phyloP scores from a whole-genome alignment of 30 jellyfish, hydroid and myxozoan genomes.

The Mastigias papua region DNA sequence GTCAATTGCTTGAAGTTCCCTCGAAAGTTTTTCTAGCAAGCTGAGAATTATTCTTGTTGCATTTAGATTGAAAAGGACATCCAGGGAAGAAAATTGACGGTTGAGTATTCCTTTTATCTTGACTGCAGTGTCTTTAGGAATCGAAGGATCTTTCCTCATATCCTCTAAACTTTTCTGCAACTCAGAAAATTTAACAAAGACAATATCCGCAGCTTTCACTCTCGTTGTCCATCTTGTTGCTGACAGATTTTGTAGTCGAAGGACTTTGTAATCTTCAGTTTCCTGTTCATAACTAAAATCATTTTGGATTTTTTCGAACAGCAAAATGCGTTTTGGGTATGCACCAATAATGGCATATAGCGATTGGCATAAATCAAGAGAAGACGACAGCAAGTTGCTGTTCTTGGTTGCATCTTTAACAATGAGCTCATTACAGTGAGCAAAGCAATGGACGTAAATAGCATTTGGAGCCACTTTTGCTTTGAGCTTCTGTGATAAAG shows the following conservation, averaged over 20 bases:
- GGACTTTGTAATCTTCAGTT: neutral
- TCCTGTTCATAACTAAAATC: constrained; percentile 1
- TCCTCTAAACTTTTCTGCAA: constrained; percentile 13
- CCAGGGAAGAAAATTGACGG: constrained; percentile 14
- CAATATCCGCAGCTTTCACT: constrained; percentile 44
- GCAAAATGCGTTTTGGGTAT: constrained; percentile 18
- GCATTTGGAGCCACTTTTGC: constrained; percentile 55
- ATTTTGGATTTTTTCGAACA: constrained; percentile 24
- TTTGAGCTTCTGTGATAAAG: constrained; percentile 40
- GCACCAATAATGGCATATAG: constrained; percentile 49
- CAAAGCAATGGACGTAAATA: constrained; percentile 46
- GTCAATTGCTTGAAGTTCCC: no score
- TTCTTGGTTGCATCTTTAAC: constrained; percentile 6
- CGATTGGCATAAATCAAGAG: constrained; percentile 7
- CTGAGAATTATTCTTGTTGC: no score
- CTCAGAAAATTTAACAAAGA: neutral
- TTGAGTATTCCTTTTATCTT: no score
- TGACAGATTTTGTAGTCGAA: neutral
- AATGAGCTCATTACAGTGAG: constrained; percentile 42
- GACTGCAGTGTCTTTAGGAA: neutral
- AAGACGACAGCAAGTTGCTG: neutral
- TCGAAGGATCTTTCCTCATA: constrained; percentile 17
- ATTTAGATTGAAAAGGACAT: constrained; percentile 4
- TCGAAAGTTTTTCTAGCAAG: no score
- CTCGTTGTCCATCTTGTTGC: constrained; percentile 45